A percentile compares a stretch with the other conserved stretches of the same genome.
These are phyloP conservation scores for Megalops cyprinoides DNA, from an alignment of 2,797 vertebrate species.

Conservation along the genomic window DNA sequence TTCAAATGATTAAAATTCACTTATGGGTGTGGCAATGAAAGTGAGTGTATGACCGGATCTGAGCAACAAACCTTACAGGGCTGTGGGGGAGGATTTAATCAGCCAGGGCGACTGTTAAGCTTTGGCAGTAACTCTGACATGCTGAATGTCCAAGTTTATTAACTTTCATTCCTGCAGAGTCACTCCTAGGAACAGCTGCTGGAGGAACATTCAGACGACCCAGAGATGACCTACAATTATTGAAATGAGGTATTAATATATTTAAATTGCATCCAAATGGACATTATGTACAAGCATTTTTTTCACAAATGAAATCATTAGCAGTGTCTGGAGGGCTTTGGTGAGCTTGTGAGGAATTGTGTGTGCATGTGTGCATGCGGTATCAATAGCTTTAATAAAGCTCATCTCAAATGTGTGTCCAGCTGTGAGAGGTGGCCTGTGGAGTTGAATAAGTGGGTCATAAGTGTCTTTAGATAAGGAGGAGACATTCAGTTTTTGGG, in stretches of 20 bases:
- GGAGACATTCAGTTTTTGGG: no score
- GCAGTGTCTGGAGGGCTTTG: conserved; percentile 61
- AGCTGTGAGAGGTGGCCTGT: conserved; percentile 37
- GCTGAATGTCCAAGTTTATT: conserved; percentile 33
- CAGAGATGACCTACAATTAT: conserved; percentile 75
- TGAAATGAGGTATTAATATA: conserved; percentile 74
- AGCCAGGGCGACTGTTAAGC: conserved; percentile 34
- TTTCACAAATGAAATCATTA: conserved; percentile 73
- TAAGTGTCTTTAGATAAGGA: no score
- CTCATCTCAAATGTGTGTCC: no score
- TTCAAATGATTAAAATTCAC: not conserved
- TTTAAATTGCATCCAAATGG: conserved; percentile 80
- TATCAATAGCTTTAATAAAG: no score
- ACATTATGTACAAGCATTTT: conserved; percentile 61
- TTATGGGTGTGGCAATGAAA: not conserved
- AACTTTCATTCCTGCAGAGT: conserved; percentile 61
- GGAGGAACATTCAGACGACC: conserved; percentile 71
- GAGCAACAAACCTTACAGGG: not conserved
- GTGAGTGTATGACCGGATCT: not conserved
- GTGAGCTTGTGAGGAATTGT: conserved; percentile 48
- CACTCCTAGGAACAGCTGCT: conserved; percentile 68
- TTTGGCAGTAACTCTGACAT: conserved; percentile 54
- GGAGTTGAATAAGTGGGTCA: conserved; percentile 23
- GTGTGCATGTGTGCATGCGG: conserved; percentile 28
- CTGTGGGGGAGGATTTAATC: not conserved